Evolutionary conservation across 2,113 vertebrate genomes (phyloP).

Genomic region (Proterorhinus semilunaris): DNA sequence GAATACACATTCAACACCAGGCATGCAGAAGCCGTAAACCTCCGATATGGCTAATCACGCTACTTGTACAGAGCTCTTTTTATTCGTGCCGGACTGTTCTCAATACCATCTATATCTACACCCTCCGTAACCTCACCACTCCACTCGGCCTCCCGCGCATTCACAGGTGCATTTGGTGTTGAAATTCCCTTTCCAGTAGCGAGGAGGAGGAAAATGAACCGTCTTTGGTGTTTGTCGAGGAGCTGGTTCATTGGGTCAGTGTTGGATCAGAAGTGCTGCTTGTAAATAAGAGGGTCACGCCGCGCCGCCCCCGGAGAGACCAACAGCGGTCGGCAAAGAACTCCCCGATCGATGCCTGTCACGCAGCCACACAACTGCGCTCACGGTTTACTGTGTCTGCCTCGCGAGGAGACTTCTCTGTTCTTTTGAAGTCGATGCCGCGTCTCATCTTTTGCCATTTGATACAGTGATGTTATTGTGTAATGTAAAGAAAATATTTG

Average conservation of each 20-base stretch:
- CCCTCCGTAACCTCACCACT: background rate
- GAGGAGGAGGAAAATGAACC: too few relatives aligned
- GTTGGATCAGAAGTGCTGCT: slow-evolving; percentile 55
- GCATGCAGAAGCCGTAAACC: too few relatives aligned
- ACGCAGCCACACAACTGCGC: background rate
- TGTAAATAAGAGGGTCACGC: slow-evolving; percentile 65
- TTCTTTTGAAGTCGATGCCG: too few relatives aligned
- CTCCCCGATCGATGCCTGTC: slow-evolving; percentile 63
- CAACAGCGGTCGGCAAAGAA: slow-evolving; percentile 64
- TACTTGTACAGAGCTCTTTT: background rate
- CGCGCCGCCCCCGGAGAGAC: slow-evolving; percentile 32
- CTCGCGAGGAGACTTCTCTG: background rate
- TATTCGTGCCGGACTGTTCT: background rate
- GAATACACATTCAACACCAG: too few relatives aligned
- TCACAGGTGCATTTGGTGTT: background rate
- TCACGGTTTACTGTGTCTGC: background rate
- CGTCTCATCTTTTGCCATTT: too few relatives aligned
- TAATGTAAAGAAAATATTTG: too few relatives aligned
- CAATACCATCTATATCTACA: background rate
- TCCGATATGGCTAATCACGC: background rate
- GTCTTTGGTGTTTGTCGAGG: background rate
- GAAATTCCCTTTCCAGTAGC: background rate
- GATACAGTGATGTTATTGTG: too few relatives aligned
- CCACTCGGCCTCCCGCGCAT: background rate
- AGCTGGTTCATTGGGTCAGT: slow-evolving; percentile 38